These are phyloP conservation scores for Anarhynchus alexandrinus DNA, from an alignment of 2,113 vertebrate genomes.

Conservation along the genomic window DNA sequence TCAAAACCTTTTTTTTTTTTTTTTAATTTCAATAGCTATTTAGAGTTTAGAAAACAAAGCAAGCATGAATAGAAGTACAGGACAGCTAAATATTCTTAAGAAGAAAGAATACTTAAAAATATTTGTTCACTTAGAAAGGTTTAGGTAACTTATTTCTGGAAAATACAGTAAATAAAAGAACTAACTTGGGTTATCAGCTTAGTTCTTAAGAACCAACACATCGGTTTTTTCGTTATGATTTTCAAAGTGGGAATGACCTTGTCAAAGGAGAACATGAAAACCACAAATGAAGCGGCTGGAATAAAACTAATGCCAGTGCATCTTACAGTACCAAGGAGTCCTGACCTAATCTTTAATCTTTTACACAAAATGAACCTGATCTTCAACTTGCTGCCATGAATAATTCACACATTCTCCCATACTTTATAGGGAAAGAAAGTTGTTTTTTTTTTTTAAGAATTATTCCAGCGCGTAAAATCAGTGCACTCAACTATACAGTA, in stretches of 20 bases:
- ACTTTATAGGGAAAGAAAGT: background rate
- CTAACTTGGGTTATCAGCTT: background rate
- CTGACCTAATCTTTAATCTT: background rate
- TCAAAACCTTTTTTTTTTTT: background rate
- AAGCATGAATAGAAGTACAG: background rate
- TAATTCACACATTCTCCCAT: background rate
- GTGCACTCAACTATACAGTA: background rate
- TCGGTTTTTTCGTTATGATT: background rate
- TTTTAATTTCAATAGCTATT: background rate
- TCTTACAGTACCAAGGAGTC: background rate
- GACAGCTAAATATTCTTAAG: background rate
- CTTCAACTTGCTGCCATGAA: background rate
- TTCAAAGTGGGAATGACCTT: background rate
- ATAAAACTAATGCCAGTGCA: background rate
- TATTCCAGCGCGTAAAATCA: background rate
- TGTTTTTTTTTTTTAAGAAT: background rate
- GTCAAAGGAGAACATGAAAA: background rate
- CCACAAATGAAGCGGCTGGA: background rate
- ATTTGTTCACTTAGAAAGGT: background rate
- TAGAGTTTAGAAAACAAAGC: background rate
- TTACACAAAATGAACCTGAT: background rate
- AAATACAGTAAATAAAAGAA: background rate
- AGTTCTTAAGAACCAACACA: background rate
- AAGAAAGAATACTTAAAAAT: background rate
- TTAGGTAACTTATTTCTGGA: background rate